Conservation (phyloP, 1,140 invertebrate genomes). For the Drosophila pachea region DNA sequence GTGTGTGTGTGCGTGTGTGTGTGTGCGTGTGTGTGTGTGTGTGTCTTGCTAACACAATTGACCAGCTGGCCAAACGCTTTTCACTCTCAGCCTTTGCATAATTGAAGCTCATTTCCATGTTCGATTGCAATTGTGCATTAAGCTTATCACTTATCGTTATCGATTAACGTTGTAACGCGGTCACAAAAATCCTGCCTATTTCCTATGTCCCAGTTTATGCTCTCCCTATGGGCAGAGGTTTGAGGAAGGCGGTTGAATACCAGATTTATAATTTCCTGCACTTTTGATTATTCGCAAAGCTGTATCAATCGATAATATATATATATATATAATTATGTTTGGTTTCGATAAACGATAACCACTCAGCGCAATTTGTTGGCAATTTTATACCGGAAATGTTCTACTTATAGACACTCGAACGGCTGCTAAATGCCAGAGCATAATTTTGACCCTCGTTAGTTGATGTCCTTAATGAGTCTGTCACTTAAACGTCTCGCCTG, state of each 20-base stretch:
- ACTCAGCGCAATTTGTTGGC: no score
- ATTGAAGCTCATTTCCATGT: constrained; percentile 16
- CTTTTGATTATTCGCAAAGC: no score
- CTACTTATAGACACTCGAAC: not conserved
- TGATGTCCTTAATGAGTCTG: not conserved
- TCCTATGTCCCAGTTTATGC: no score
- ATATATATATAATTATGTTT: no score
- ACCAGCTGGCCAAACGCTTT: constrained; percentile 13
- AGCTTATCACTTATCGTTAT: constrained; percentile 23
- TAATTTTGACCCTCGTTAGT: not conserved
- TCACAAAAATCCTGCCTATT: no score
- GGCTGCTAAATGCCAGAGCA: not conserved
- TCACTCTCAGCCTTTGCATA: constrained; percentile 18
- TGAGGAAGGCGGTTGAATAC: no score
- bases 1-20: constrained; percentile 7
- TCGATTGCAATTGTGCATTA: constrained; percentile 1
- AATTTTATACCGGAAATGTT: not conserved
- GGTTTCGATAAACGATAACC: no score
- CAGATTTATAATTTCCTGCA: no score
- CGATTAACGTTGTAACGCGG: not conserved
- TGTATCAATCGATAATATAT: no score
- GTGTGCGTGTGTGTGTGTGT: constrained; percentile 14
- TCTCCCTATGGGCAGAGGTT: no score
- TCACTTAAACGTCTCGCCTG: not conserved
- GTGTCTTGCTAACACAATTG: constrained; percentile 33